Evolutionary conservation across 2,888 invertebrate species (phyloP), one percentile per base, ranked within the genome.

Genomic region (Dynastes maya): DNA sequence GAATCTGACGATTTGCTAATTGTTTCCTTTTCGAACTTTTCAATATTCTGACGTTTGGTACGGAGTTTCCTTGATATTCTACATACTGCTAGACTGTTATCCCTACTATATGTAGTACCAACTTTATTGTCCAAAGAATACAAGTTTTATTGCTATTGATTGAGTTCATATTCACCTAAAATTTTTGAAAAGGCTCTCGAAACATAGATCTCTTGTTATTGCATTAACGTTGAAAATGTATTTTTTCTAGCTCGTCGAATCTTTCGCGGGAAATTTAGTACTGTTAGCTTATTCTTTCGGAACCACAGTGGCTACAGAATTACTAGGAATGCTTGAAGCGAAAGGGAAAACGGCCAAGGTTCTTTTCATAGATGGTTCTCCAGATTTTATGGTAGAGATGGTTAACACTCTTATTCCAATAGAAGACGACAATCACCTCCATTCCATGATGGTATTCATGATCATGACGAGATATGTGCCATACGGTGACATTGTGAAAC

Each of bases 271-370:
- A 2, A n/a, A 90, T 0, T 96, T 94, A 89, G 91, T 92, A 80
- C 86, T 98, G 1, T 91, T 94, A 27, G 97, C 96, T 1, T 97
- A 98, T 89, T 98, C 97, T 37, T 97, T 93, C 85, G 98, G 98
- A 70, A 90, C 94, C 0, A 88, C 94, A 32, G 90, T 96, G 22
- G 94, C 94, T 0, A 88, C 97, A 75, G 95, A 96, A 86, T 89
- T 98, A 80, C 94, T 93, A 3, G 89, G 92, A 11, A 91, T 91
- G 85, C 89, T 97, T 32, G 95, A 96, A 86, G 89, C 88, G 6
- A 88, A 90, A 83, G 94, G 94, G 83, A 75, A 45, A 51, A 89
- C 86, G 16, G 94, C 94, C 2, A 89, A 91, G 71, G 84, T 95
- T 1, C 89, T 94, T 84, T 91, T 96, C 22, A 89, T 98, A 75